Conservation (phyloP, 2,888 invertebrate species). For the Ypsolopha sequella region DNA sequence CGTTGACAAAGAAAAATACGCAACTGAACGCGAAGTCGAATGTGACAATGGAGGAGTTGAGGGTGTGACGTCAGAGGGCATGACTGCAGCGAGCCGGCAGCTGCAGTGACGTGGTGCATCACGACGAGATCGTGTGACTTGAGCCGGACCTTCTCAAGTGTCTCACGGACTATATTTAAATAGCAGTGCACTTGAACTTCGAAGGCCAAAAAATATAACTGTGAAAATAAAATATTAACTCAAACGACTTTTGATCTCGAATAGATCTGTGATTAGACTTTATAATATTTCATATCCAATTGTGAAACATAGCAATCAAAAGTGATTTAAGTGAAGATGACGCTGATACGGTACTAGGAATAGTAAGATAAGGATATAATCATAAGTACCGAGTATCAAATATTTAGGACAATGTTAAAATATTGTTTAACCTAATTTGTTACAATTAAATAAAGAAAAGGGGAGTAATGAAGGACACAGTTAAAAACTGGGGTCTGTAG, state of each 20-base stretch:
- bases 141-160: slow-evolving; percentile 67
- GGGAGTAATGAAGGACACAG: neutral
- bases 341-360: no score
- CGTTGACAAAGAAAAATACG: slow-evolving; percentile 82
- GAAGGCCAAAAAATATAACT: neutral
- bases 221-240: no score
- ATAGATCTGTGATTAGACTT: no score
- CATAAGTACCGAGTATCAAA: neutral
- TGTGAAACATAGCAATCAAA: no score
- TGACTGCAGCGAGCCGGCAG: slow-evolving; percentile 69
- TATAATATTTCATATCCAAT: no score
- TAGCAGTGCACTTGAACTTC: slow-evolving; percentile 3
- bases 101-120: slow-evolving; percentile 62
- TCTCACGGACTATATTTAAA: slow-evolving; percentile 54
- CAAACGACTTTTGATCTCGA: no score
- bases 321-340: no score
- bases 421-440: no score
- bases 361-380: no score
- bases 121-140: slow-evolving; percentile 67
- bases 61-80: slow-evolving; percentile 82
- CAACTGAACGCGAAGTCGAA: slow-evolving; percentile 73
- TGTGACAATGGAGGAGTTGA: slow-evolving; percentile 82
- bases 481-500: neutral
- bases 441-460: no score
- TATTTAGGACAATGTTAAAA: neutral